Evolutionary conservation across 2,888 invertebrate genomes (phyloP).

Genomic region (Andrena praecox): DNA sequence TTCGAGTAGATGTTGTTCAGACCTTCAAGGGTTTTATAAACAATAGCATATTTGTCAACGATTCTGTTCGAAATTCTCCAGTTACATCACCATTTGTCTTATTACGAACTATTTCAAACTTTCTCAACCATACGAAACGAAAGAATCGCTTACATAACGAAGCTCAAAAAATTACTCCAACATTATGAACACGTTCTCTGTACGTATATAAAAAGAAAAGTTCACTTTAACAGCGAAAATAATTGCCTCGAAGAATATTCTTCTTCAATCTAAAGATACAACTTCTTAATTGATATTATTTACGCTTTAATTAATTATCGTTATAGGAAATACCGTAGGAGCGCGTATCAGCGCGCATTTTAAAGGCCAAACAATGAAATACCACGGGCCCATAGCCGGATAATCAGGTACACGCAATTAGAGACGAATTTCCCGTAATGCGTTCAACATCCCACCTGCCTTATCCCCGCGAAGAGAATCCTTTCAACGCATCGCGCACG

Average conservation of each 20-base stretch:
- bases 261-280: background rate
- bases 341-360: background rate
- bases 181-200: background rate
- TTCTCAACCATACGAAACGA: too few relatives aligned
- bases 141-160: too few relatives aligned
- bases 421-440: background rate
- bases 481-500: background rate
- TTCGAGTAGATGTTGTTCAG: too few relatives aligned
- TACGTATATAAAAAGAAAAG: too few relatives aligned
- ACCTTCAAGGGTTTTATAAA: too few relatives aligned
- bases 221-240: background rate
- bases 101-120: too few relatives aligned
- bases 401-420: conserved; percentile 25
- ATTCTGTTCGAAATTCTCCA: too few relatives aligned
- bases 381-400: background rate
- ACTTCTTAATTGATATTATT: background rate
- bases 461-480: background rate
- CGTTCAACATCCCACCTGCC: background rate
- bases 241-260: background rate
- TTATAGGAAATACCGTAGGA: background rate
- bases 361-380: background rate
- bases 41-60: too few relatives aligned
- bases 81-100: too few relatives aligned
- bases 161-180: too few relatives aligned
- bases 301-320: conserved; percentile 15